Conservation (phyloP, 1,140 invertebrate genomes). For the Colletes latitarsis region DNA sequence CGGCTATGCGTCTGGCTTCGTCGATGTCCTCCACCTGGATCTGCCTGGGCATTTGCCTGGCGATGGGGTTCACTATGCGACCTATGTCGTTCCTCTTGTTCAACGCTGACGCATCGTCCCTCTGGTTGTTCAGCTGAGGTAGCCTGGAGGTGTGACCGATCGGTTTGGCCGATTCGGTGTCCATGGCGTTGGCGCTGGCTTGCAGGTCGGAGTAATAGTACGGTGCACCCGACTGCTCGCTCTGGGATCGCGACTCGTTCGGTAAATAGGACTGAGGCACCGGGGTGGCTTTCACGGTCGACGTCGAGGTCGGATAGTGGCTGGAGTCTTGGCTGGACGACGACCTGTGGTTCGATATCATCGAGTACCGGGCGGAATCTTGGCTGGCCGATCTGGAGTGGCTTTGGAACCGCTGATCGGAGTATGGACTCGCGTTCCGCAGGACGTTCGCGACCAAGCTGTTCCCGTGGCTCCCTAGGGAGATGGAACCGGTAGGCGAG, state of each 20-base stretch:
- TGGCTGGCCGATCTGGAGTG: slow-evolving; percentile 71
- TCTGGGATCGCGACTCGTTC: slow-evolving; percentile 34
- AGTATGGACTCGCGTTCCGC: slow-evolving; percentile 27
- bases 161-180: slow-evolving; percentile 63
- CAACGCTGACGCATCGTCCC: slow-evolving; percentile 79
- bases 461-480: slow-evolving; percentile 23
- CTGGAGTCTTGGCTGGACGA: slow-evolving; percentile 73
- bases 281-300: slow-evolving; percentile 46
- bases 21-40: slow-evolving; percentile 74
- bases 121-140: slow-evolving; percentile 86
- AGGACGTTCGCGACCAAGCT: slow-evolving; percentile 12
- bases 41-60: slow-evolving; percentile 72
- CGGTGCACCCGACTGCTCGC: slow-evolving; percentile 83
- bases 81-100: slow-evolving; percentile 88
- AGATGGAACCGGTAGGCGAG: slow-evolving; percentile 47
- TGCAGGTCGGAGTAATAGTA: slow-evolving; percentile 94
- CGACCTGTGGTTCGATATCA: slow-evolving; percentile 68
- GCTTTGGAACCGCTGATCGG: slow-evolving; percentile 48
- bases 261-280: slow-evolving; percentile 14
- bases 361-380: slow-evolving; percentile 69
- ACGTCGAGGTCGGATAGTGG: slow-evolving; percentile 23
- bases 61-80: slow-evolving; percentile 90
- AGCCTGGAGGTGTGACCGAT: slow-evolving; percentile 70
- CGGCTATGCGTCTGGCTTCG: slow-evolving; percentile 83
- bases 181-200: slow-evolving; percentile 48